Evolutionary conservation across 2,113 vertebrate genomes (phyloP).

Genomic region (Morone chrysops): DNA sequence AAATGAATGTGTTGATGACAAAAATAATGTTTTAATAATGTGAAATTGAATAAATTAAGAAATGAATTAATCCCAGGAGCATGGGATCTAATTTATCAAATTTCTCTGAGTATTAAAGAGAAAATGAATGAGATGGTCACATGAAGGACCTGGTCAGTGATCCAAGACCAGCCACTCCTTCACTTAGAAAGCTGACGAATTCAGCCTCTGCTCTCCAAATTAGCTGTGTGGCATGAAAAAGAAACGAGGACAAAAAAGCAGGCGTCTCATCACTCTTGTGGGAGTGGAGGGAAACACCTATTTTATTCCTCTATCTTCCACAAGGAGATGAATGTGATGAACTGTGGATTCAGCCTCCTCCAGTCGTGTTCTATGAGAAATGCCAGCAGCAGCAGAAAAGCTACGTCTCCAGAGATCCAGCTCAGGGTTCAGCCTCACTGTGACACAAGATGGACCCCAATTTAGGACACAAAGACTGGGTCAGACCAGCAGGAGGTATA

Average conservation of each 20-base stretch:
- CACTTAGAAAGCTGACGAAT: slow-evolving; percentile 40
- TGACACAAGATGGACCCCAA: slow-evolving; percentile 73
- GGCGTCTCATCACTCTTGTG: slow-evolving; percentile 32
- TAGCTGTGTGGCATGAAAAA: slow-evolving; percentile 6
- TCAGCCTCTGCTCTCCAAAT: slow-evolving; percentile 42
- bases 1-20: slow-evolving; percentile 23
- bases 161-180: slow-evolving; percentile 49
- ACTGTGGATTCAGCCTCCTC: slow-evolving; percentile 52
- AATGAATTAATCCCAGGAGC: slow-evolving; percentile 2
- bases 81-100: slow-evolving; percentile 44
- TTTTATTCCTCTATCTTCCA: slow-evolving; percentile 38
- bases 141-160: slow-evolving; percentile 58
- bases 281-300: slow-evolving; percentile 17
- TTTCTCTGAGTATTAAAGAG: slow-evolving; percentile 34
- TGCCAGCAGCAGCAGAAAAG: slow-evolving; percentile 54
- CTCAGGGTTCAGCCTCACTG: slow-evolving; percentile 48
- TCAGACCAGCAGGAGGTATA: slow-evolving; percentile 62
- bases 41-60: slow-evolving; percentile 7
- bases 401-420: slow-evolving; percentile 60
- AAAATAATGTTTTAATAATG: slow-evolving; percentile 14
- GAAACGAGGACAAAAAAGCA: slow-evolving; percentile 5
- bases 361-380: slow-evolving; percentile 41
- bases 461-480: slow-evolving; percentile 76
- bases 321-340: slow-evolving; percentile 50
- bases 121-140: slow-evolving; percentile 57